phyloP scores from a whole-genome alignment of 1,140 invertebrate species.

The Tribolium madens region DNA sequence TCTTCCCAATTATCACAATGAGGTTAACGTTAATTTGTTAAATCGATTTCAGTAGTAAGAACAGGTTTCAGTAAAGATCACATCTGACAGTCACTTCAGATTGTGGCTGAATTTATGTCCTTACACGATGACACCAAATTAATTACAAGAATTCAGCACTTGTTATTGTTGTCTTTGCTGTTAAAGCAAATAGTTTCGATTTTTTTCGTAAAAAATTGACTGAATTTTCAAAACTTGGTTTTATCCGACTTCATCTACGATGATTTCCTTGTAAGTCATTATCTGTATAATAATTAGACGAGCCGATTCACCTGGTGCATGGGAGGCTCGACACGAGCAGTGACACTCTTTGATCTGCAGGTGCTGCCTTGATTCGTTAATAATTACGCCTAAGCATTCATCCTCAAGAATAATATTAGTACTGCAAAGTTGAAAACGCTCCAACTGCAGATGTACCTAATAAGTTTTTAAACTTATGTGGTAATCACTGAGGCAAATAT shows the following conservation, averaged over 20 bases:
- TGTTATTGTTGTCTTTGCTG: neutral
- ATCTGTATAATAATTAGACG: constrained; percentile 33
- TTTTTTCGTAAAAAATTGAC: neutral
- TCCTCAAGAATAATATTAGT: constrained; percentile 19
- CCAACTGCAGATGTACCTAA: constrained; percentile 32
- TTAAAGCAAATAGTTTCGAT: neutral
- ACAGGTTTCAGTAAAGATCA: constrained; percentile 28
- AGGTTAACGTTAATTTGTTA: constrained; percentile 27
- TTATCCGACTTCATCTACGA: neutral
- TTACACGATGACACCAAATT: constrained; percentile 13
- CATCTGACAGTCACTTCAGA: constrained; percentile 23
- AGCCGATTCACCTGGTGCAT: constrained; percentile 44
- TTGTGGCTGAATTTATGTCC: constrained; percentile 17
- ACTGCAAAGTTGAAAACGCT: constrained; percentile 5
- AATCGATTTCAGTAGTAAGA: constrained; percentile 27
- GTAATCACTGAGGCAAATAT: neutral
- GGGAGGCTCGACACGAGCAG: constrained; percentile 37
- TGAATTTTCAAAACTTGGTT: neutral
- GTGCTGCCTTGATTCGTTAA: constrained; percentile 53
- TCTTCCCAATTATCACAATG: constrained; percentile 14
- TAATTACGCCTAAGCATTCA: constrained; percentile 47
- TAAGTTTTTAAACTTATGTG: constrained; percentile 6
- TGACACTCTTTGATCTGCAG: constrained; percentile 48
- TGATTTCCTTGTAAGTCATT: constrained; percentile 2
- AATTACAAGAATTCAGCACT: constrained; percentile 20